Evolutionary conservation across 2,888 invertebrate species (phyloP).

Genomic region (Synanthedon formicaeformis): DNA sequence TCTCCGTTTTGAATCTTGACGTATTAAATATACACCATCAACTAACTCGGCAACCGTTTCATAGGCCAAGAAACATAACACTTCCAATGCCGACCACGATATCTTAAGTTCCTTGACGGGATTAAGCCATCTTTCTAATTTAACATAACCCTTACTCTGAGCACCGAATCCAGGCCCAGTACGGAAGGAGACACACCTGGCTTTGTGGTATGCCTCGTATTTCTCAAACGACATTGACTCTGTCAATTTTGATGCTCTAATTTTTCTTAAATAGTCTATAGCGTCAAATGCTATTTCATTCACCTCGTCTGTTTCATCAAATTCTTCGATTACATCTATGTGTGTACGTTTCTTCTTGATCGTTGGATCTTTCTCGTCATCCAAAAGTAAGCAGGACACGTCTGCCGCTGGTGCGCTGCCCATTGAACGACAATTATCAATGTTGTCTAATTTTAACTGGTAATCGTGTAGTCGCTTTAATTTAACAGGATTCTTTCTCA

Average conservation of each 20-base stretch:
- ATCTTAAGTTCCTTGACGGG: constrained; percentile 74
- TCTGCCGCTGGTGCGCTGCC: constrained; percentile 27
- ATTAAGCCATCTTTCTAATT: constrained; percentile 74
- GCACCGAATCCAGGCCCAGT: constrained; percentile 51
- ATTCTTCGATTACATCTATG: constrained; percentile 62
- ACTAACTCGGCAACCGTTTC: constrained; percentile 92
- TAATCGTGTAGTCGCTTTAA: constrained; percentile 82
- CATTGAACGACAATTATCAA: constrained; percentile 35
- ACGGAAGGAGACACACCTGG: constrained; percentile 80
- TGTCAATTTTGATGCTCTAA: constrained; percentile 70
- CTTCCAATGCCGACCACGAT: constrained; percentile 75
- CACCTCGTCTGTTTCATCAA: constrained; percentile 70
- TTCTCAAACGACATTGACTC: constrained; percentile 67
- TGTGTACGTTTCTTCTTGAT: constrained; percentile 51
- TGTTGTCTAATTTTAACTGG: constrained; percentile 70
- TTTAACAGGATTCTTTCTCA: constrained; percentile 84
- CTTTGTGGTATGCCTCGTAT: constrained; percentile 84
- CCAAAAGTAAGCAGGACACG: constrained; percentile 33
- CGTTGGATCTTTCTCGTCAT: constrained; percentile 66
- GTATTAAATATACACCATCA: constrained; percentile 84
- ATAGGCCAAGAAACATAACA: constrained; percentile 87
- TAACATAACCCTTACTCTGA: constrained; percentile 52
- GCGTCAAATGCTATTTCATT: constrained; percentile 65
- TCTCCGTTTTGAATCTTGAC: constrained; percentile 79
- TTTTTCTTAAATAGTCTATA: constrained; percentile 68